Evolutionary conservation across 1,140 invertebrate genomes (phyloP).

Genomic region (Anthonomus grandis): DNA sequence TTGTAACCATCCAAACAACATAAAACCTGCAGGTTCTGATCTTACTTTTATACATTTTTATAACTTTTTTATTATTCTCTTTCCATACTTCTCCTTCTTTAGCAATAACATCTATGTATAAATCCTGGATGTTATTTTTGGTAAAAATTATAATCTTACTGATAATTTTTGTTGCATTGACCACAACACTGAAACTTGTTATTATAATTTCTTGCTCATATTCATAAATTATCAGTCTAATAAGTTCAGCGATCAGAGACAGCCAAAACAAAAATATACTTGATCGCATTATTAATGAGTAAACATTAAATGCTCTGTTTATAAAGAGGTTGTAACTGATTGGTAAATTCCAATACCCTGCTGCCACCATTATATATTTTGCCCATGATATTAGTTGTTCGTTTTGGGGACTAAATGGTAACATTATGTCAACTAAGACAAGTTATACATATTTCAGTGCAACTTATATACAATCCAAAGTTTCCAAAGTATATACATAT

Average conservation of each 20-base stretch:
- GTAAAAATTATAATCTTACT: neutral
- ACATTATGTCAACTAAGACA: too few species aligned
- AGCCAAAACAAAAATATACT: neutral
- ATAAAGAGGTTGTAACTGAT: neutral
- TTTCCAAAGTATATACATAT: too few species aligned
- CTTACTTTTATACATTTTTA: neutral
- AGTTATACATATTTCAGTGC: too few species aligned
- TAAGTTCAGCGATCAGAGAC: neutral
- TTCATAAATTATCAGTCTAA: neutral
- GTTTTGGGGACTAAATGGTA: neutral
- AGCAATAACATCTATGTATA: slow-evolving; percentile 3
- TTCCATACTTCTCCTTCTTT: slow-evolving; percentile 9
- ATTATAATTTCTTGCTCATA: neutral
- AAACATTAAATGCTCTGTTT: slow-evolving; percentile 1
- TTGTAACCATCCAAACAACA: neutral
- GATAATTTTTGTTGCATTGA: slow-evolving; percentile 4
- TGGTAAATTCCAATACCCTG: slow-evolving; percentile 3
- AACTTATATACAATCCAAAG: too few species aligned
- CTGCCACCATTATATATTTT: neutral
- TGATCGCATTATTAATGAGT: neutral
- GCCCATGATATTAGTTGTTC: slow-evolving; percentile 1
- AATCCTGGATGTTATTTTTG: neutral
- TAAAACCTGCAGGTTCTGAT: neutral
- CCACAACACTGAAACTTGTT: slow-evolving; percentile 3
- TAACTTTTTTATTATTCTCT: neutral